Conservation (phyloP, 2,797 vertebrate genomes). For the Poeciliopsis infans region DNA sequence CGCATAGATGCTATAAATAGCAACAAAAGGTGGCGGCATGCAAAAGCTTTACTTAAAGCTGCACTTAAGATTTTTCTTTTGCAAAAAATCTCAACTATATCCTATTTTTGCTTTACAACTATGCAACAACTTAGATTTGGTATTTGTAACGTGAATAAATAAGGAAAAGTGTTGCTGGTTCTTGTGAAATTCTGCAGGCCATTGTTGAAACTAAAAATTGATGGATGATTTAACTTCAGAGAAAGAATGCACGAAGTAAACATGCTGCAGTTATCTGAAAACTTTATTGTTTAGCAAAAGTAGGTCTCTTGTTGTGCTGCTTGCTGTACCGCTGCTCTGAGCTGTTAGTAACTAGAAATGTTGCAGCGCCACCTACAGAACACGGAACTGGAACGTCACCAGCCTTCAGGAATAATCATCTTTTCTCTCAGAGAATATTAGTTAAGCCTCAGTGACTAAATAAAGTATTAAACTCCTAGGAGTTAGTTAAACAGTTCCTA, state of each 20-base stretch:
- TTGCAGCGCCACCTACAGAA: conserved; percentile 55
- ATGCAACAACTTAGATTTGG: background rate
- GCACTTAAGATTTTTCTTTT: background rate
- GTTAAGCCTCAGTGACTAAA: conserved; percentile 91
- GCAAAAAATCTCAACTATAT: background rate
- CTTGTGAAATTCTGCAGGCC: background rate
- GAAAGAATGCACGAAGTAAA: conserved; percentile 27
- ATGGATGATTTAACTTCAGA: background rate
- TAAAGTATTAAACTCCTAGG: conserved; percentile 97
- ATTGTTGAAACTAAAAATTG: background rate
- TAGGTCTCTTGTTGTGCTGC: conserved; percentile 69
- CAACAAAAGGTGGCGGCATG: background rate
- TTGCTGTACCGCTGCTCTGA: conserved; percentile 64
- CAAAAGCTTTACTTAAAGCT: background rate
- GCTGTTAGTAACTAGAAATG: conserved; percentile 57
- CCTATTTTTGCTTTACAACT: background rate
- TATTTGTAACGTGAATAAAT: background rate
- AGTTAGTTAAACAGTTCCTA: conserved; percentile 95
- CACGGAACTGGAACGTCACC: conserved; percentile 68
- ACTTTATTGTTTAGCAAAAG: conserved; percentile 79
- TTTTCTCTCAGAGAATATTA: conserved; percentile 99
- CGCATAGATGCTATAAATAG: background rate
- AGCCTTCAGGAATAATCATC: conserved; percentile 83
- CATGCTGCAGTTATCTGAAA: conserved; percentile 63
- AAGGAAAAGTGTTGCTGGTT: background rate